Percentiles rank a stretch among this genome's conserved stretches.
These are phyloP conservation scores for Solea senegalensis DNA, from an alignment of 2,113 vertebrate genomes.

Conservation along the genomic window DNA sequence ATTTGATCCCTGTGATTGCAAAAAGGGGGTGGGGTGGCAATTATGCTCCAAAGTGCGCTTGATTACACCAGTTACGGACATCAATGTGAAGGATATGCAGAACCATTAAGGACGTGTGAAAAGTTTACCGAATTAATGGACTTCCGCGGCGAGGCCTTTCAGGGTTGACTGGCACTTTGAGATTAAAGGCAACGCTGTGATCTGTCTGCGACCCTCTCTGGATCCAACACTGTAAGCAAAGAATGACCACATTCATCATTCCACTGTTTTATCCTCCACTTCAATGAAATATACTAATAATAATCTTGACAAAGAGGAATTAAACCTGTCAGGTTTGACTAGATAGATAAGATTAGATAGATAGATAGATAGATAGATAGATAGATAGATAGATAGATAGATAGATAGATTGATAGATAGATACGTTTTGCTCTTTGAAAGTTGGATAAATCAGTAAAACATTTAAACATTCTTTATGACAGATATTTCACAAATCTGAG, in stretches of 20 bases:
- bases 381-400: too few species aligned
- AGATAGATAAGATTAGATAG: too few species aligned
- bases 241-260: not conserved
- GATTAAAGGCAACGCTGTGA: constrained; percentile 76
- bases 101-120: constrained; percentile 77
- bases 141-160: constrained; percentile 76
- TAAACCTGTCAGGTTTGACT: too few species aligned
- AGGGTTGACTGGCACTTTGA: constrained; percentile 78
- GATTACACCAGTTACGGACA: constrained; percentile 77
- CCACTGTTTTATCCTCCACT: too few species aligned
- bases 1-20: constrained; percentile 81
- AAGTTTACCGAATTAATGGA: constrained; percentile 82
- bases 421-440: too few species aligned
- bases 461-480: too few species aligned
- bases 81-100: constrained; percentile 77
- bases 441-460: too few species aligned
- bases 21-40: constrained; percentile 55
- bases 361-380: too few species aligned
- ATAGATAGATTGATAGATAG: too few species aligned
- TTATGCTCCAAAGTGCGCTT: constrained; percentile 79
- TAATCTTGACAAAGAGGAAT: too few species aligned
- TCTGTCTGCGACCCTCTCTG: constrained; percentile 64
- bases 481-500: too few species aligned
- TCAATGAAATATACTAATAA: too few species aligned
- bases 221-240: constrained; percentile 18